Evolutionary conservation across 1,140 invertebrate genomes (phyloP).

Genomic region (Spodoptera frugiperda): DNA sequence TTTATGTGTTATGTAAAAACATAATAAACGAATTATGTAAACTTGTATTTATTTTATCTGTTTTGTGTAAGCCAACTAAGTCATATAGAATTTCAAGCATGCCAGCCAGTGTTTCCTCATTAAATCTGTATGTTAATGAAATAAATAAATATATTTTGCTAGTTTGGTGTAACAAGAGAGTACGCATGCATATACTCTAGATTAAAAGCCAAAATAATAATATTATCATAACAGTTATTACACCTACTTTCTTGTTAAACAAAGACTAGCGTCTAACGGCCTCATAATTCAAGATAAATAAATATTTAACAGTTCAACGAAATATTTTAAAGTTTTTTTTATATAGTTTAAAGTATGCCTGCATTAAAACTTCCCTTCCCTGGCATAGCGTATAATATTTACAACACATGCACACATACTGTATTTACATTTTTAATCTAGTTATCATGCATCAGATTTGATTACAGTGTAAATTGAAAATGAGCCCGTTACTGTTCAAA

Average conservation of each 20-base stretch:
- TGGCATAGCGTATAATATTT: neutral
- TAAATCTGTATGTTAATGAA: slow-evolving; percentile 6
- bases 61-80: slow-evolving; percentile 7
- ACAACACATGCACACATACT: slow-evolving; percentile 29
- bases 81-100: slow-evolving; percentile 6
- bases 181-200: neutral
- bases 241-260: slow-evolving; percentile 12
- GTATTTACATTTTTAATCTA: slow-evolving; percentile 26
- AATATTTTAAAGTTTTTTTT: neutral
- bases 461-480: neutral
- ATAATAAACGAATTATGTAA: slow-evolving; percentile 18
- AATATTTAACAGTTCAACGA: slow-evolving; percentile 17
- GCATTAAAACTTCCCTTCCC: neutral
- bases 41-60: slow-evolving; percentile 4
- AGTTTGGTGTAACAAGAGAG: slow-evolving; percentile 21
- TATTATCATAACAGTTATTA: slow-evolving; percentile 12
- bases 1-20: slow-evolving; percentile 2
- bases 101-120: neutral
- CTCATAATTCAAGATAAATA: slow-evolving; percentile 16
- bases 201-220: too few relatives aligned
- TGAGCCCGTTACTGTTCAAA: slow-evolving; percentile 21
- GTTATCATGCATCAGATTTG: neutral
- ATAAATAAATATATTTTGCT: neutral
- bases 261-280: neutral
- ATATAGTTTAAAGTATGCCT: slow-evolving; percentile 22